Percentiles rank a stretch among this genome's conserved stretches.
phyloP scores from a whole-genome alignment of 2,113 vertebrate species.

The Globicephala melas region DNA sequence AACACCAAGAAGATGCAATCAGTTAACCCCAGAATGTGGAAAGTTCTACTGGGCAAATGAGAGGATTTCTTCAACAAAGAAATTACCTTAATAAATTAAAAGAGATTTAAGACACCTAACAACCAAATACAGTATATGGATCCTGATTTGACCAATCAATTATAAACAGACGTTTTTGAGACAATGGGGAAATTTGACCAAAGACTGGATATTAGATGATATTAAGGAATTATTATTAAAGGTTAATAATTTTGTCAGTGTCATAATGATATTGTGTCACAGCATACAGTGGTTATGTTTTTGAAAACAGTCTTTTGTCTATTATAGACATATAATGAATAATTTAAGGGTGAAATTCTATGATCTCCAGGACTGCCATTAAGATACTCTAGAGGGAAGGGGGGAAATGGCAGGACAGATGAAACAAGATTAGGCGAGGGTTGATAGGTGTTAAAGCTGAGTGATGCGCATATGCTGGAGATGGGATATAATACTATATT shows the following conservation, averaged over 20 bases:
- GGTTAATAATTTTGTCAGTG: neutral
- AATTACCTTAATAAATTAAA: neutral
- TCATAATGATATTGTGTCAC: neutral
- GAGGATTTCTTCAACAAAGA: neutral
- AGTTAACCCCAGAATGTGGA: neutral
- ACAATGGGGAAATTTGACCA: neutral
- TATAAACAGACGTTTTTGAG: neutral
- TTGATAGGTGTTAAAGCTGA: neutral
- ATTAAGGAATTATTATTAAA: constrained; percentile 17
- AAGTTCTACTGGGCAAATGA: neutral
- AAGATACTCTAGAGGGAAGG: neutral
- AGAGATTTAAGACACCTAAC: neutral
- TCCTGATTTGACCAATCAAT: neutral
- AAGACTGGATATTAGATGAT: neutral
- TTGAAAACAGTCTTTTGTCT: neutral
- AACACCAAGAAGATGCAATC: neutral
- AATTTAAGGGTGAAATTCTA: neutral
- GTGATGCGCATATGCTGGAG: neutral
- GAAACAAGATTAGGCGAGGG: neutral
- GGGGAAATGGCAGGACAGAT: neutral
- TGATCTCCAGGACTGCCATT: neutral
- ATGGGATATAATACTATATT: neutral
- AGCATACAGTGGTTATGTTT: neutral
- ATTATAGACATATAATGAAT: neutral
- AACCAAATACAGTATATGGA: neutral